Evolutionary conservation across 2,113 vertebrate genomes (phyloP).

Genomic region (Chaetodon trifascialis): DNA sequence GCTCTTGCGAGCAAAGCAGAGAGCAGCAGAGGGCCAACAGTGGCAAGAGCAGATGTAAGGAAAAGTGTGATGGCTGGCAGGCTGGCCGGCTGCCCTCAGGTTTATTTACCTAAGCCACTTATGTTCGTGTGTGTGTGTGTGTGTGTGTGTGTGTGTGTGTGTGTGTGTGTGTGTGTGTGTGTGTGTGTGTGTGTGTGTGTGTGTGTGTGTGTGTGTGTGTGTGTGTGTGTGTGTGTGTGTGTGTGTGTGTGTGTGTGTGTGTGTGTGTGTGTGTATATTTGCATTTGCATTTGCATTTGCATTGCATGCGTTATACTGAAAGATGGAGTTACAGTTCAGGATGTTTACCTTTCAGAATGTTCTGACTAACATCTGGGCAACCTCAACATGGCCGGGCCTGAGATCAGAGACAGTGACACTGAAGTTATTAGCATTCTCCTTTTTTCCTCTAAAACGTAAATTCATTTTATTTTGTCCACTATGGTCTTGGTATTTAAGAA

Average conservation of each 20-base stretch:
- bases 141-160: constrained; percentile 27
- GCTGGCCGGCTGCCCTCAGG: not conserved
- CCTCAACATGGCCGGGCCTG: constrained; percentile 21
- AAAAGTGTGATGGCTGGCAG: constrained; percentile 34
- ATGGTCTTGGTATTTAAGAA: not conserved
- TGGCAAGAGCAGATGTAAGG: constrained; percentile 41
- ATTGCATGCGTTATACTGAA: constrained; percentile 40
- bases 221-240: constrained; percentile 18
- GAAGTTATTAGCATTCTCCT: not conserved
- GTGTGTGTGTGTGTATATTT: constrained; percentile 20
- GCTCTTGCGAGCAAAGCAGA: constrained; percentile 10
- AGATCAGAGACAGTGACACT: not conserved
- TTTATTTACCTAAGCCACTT: constrained; percentile 51
- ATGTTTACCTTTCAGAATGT: constrained; percentile 75
- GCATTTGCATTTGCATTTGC: too few species aligned
- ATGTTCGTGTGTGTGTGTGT: constrained; percentile 23
- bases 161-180: constrained; percentile 18
- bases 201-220: constrained; percentile 25
- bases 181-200: constrained; percentile 28
- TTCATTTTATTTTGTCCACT: not conserved
- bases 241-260: constrained; percentile 28
- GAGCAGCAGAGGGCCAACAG: constrained; percentile 11
- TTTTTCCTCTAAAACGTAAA: not conserved
- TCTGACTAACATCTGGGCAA: constrained; percentile 50
- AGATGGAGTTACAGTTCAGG: constrained; percentile 60